Evolutionary conservation across 2,113 vertebrate genomes (phyloP).

Genomic region (Cottus gobio): DNA sequence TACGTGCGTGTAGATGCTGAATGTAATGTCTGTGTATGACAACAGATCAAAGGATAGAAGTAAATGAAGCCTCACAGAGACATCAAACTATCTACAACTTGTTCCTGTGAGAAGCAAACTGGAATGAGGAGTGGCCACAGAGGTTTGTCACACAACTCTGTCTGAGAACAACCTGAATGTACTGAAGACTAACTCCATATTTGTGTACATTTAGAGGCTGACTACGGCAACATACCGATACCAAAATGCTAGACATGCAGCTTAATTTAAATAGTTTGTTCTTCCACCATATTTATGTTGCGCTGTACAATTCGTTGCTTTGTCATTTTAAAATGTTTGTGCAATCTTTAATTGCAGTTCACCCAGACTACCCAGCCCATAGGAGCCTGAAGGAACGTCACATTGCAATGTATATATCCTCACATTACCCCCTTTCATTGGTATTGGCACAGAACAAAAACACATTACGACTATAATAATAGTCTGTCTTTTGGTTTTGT

Average conservation of each 20-base stretch:
- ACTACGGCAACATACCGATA: background rate
- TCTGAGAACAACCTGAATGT: slow-evolving; percentile 4
- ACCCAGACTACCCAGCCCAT: background rate
- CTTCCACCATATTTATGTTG: background rate
- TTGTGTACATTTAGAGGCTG: background rate
- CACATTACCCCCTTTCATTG: background rate
- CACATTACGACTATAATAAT: background rate
- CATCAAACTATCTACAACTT: slow-evolving; percentile 21
- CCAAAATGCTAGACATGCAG: background rate
- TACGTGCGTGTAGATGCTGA: background rate
- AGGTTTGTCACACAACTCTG: slow-evolving; percentile 34
- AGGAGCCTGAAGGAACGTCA: background rate
- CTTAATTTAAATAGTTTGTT: background rate
- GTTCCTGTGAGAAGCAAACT: slow-evolving; percentile 34
- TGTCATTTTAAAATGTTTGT: background rate
- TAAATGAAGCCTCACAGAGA: slow-evolving; percentile 17
- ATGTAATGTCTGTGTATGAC: background rate
- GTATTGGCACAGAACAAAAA: background rate
- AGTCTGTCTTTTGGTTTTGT: background rate
- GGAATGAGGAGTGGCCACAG: slow-evolving; percentile 70
- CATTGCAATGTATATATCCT: background rate
- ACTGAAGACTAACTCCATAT: background rate
- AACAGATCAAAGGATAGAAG: background rate
- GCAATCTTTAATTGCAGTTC: background rate
- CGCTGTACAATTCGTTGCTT: background rate